Conservation (phyloP, 2,797 vertebrate genomes). For the Tinamus major region DNA sequence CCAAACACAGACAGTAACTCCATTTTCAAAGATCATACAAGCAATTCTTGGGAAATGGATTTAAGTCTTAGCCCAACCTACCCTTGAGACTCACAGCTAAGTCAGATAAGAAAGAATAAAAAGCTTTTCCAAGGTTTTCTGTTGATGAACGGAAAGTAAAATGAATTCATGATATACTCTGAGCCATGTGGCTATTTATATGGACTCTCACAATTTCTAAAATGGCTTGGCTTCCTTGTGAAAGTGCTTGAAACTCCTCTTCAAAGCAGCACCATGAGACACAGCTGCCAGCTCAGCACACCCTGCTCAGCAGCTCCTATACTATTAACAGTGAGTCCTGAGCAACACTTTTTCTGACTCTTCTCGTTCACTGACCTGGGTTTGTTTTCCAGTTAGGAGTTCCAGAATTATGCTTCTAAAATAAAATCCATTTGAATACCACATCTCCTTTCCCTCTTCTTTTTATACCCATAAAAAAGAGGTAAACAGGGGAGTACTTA, state of each 20-base stretch:
- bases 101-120: neutral
- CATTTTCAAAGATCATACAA: neutral
- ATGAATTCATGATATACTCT: neutral
- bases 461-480: neutral
- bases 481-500: fast-evolving
- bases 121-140: neutral
- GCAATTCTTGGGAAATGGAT: neutral
- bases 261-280: fast-evolving
- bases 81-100: neutral
- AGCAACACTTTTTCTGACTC: neutral
- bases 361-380: fast-evolving
- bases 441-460: neutral
- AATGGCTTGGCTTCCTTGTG: neutral
- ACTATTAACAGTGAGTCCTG: neutral
- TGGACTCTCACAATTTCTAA: neutral
- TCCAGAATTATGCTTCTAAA: neutral
- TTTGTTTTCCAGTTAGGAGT: neutral
- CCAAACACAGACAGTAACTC: neutral
- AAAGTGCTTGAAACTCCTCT: neutral
- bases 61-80: neutral
- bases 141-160: neutral
- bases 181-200: fast-evolving
- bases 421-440: neutral
- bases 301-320: neutral
- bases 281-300: fast-evolving